Evolutionary conservation across 2,797 vertebrate species (phyloP).

Genomic region (Lerista edwardsae): DNA sequence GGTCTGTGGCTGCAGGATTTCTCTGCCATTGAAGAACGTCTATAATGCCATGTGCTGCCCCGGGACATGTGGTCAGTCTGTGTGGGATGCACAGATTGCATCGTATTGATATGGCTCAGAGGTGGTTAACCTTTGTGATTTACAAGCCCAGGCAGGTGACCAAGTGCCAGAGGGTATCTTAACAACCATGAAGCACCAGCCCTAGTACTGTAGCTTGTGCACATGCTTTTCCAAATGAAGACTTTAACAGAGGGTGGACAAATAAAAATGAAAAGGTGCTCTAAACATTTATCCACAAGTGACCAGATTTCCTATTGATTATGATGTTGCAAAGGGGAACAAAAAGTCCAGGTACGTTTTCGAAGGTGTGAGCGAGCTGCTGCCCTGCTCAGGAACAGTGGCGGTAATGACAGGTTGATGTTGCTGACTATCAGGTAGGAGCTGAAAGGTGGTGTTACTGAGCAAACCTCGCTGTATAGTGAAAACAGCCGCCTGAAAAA

Average conservation of each 20-base stretch:
- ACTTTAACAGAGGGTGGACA: not conserved
- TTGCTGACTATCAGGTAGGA: conserved; percentile 13
- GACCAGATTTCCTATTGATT: not conserved
- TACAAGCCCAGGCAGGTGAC: not conserved
- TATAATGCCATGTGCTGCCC: no score
- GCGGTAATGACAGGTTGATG: conserved; percentile 1
- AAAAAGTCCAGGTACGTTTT: not conserved
- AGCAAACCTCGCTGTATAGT: not conserved
- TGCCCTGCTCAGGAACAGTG: not conserved
- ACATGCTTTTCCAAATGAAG: not conserved
- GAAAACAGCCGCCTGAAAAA: not conserved
- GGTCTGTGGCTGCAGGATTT: not conserved
- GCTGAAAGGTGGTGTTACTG: conserved; percentile 15
- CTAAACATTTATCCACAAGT: conserved; percentile 5
- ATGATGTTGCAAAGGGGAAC: not conserved
- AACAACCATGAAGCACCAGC: not conserved
- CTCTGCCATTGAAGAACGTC: not conserved
- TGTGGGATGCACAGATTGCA: not conserved
- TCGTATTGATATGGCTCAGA: not conserved
- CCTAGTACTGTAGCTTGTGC: not conserved
- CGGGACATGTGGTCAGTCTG: no score
- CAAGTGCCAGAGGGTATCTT: no score
- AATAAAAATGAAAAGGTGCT: conserved; percentile 1
- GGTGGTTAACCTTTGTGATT: not conserved
- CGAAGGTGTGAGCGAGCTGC: not conserved